A percentile compares a stretch with the other conserved stretches of the same genome.
Conservation (phyloP, 2,888 invertebrate species). For the Thecophora atra region DNA sequence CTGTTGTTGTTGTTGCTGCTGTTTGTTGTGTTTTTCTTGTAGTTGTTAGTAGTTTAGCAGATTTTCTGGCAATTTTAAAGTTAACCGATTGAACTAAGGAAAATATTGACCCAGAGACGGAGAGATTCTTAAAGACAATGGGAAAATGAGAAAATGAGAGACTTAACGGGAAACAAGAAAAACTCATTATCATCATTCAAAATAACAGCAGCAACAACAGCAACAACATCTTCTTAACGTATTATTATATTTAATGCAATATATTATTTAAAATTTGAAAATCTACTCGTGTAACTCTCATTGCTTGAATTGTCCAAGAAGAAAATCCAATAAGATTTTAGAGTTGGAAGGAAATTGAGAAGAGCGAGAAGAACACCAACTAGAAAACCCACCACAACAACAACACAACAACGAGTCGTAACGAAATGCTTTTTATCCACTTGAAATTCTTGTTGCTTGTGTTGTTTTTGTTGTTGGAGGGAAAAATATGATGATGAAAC, state of each 20-base stretch:
- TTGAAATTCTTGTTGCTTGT: neutral
- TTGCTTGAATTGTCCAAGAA: neutral
- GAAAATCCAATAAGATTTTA: neutral
- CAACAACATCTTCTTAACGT: slow-evolving; percentile 19
- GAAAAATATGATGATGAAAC: slow-evolving; percentile 21
- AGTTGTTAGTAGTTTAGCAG: no score
- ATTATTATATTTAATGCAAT: slow-evolving; percentile 28
- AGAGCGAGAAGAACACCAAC: no score
- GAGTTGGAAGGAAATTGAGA: no score
- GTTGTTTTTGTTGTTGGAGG: neutral
- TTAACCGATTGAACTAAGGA: slow-evolving; percentile 18
- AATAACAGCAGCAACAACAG: slow-evolving; percentile 6
- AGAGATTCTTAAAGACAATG: slow-evolving; percentile 24
- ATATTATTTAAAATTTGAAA: slow-evolving; percentile 11
- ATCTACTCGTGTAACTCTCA: neutral
- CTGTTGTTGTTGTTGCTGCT: no score
- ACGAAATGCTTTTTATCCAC: neutral
- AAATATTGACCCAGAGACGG: slow-evolving; percentile 31
- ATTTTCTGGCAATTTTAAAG: neutral
- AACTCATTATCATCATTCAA: neutral
- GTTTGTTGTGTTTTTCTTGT: neutral
- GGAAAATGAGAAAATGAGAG: neutral
- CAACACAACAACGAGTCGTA: no score
- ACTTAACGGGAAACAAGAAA: slow-evolving; percentile 14
- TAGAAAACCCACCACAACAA: neutral